Conservation (phyloP, 2,888 invertebrate genomes). For the Leptopilina drosophilae region DNA sequence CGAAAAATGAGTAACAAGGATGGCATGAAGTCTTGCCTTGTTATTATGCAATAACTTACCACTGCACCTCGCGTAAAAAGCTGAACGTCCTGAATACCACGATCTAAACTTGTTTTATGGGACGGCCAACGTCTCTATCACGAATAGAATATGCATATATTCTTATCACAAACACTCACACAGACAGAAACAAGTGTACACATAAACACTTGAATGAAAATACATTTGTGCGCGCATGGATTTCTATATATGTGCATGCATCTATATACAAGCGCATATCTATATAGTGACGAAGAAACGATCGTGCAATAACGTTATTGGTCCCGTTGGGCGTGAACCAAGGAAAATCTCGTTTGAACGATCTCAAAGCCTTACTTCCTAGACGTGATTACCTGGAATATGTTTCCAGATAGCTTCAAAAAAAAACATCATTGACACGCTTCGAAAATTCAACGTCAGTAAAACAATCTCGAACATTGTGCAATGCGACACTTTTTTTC, state of each 20-base stretch:
- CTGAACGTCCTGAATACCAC: constrained; percentile 60
- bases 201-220: constrained; percentile 64
- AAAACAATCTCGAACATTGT: neutral
- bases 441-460: neutral
- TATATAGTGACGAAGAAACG: constrained; percentile 59
- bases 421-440: constrained; percentile 2
- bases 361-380: constrained; percentile 36
- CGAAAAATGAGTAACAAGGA: constrained; percentile 71
- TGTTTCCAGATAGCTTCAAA: neutral
- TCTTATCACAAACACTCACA: constrained; percentile 39
- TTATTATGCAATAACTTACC: constrained; percentile 64
- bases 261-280: too few relatives aligned
- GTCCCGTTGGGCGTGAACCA: constrained; percentile 39
- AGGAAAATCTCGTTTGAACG: constrained; percentile 32
- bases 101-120: constrained; percentile 72
- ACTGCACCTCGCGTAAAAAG: constrained; percentile 64
- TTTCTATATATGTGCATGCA: constrained; percentile 50
- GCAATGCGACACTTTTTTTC: neutral
- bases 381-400: constrained; percentile 30
- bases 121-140: constrained; percentile 73
- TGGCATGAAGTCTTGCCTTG: constrained; percentile 61
- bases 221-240: constrained; percentile 65
- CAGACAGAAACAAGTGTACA: constrained; percentile 41
- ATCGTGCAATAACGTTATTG: constrained; percentile 41
- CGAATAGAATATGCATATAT: constrained; percentile 44